Evolutionary conservation across 1,140 invertebrate species (phyloP).

Genomic region (Portunus trituberculatus): DNA sequence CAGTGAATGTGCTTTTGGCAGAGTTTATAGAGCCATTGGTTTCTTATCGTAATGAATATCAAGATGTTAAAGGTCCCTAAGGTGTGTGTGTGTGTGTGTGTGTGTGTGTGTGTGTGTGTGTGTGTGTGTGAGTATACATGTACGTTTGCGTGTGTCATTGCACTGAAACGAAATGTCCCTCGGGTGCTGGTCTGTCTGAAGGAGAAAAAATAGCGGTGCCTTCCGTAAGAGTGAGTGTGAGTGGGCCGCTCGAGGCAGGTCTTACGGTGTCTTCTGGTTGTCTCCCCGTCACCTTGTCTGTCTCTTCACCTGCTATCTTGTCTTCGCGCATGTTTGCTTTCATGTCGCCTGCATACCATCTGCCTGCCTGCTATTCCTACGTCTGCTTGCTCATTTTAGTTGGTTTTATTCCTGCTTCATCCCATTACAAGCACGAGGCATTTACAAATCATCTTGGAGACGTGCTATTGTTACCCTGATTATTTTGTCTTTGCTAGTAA

Average conservation of each 20-base stretch:
- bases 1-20: too few relatives aligned
- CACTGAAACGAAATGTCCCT: too few relatives aligned
- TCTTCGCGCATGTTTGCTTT: background rate
- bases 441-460: background rate
- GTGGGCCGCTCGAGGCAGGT: background rate
- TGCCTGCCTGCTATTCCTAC: background rate
- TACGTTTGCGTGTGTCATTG: background rate
- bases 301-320: background rate
- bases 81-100: constrained; percentile 32
- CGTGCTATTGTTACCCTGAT: too few relatives aligned
- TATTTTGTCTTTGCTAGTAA: background rate
- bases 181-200: too few relatives aligned
- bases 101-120: constrained; percentile 45
- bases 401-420: background rate
- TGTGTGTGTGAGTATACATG: constrained; percentile 9
- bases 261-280: background rate
- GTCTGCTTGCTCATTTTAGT: background rate
- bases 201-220: too few relatives aligned
- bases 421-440: background rate
- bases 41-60: too few relatives aligned
- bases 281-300: background rate
- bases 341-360: background rate
- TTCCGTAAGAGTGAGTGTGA: background rate
- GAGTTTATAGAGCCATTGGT: too few relatives aligned
- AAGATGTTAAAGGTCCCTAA: too few relatives aligned